Percentiles rank a stretch among this genome's conserved stretches.
These are phyloP conservation scores for Anolis apletophallus DNA, from an alignment of 2,797 vertebrate species.

Conservation along the genomic window DNA sequence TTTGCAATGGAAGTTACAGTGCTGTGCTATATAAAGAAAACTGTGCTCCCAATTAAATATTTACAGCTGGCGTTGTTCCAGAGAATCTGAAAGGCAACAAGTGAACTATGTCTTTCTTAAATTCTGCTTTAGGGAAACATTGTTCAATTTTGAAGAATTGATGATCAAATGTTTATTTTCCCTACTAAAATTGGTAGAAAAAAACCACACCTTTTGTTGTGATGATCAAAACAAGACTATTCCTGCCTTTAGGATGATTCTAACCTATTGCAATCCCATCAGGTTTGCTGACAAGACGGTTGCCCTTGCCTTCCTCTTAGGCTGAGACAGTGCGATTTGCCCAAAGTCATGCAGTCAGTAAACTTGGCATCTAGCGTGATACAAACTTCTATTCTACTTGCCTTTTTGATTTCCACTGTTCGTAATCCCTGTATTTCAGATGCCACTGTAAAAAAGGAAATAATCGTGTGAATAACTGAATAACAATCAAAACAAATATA, in stretches of 20 bases:
- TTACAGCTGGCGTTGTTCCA: background rate
- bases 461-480: background rate
- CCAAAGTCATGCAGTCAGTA: too few species aligned
- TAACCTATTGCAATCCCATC: background rate
- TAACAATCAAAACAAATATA: background rate
- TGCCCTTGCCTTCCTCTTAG: too few species aligned
- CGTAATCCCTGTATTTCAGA: conserved; percentile 88
- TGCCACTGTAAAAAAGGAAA: conserved; percentile 70
- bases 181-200: background rate
- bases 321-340: too few species aligned
- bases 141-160: background rate
- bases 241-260: too few species aligned
- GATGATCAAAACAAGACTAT: too few species aligned
- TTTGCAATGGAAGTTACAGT: background rate
- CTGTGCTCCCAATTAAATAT: conserved; percentile 9
- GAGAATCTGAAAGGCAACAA: background rate
- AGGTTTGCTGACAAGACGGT: too few species aligned
- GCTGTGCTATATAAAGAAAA: background rate
- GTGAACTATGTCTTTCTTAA: background rate
- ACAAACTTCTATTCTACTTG: conserved; percentile 53
- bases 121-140: background rate
- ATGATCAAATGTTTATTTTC: background rate
- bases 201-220: too few species aligned
- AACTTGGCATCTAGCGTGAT: background rate
- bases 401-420: conserved; percentile 92